phyloP scores from a whole-genome alignment of 2,113 vertebrate species.

The Rhabdornis inornatus region DNA sequence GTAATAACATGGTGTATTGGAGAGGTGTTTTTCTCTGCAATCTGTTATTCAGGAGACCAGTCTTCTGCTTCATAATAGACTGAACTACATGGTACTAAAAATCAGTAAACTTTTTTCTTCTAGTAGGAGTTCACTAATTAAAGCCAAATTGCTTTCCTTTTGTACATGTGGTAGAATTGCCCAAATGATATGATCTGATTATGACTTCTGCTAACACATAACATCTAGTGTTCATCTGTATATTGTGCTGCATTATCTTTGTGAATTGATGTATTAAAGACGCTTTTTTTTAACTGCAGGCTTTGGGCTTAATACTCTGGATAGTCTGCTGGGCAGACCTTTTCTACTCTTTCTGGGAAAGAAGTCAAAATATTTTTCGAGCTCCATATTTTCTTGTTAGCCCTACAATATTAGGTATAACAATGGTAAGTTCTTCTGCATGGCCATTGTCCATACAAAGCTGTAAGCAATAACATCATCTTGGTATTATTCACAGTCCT shows the following conservation, averaged over 20 bases:
- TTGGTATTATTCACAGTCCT: not conserved
- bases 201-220: not conserved
- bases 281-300: constrained; percentile 68
- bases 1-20: not conserved
- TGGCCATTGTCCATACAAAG: not conserved
- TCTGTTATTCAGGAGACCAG: not conserved
- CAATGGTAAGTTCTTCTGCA: constrained; percentile 85
- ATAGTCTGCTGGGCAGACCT: constrained; percentile 97
- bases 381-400: constrained; percentile 84
- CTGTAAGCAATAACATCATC: not conserved
- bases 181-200: not conserved
- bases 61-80: not conserved
- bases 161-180: not conserved
- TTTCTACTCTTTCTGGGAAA: constrained; percentile 97
- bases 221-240: not conserved
- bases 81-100: not conserved
- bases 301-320: constrained; percentile 87
- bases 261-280: not conserved
- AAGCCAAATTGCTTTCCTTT: not conserved
- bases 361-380: constrained; percentile 67
- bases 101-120: not conserved
- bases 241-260: not conserved
- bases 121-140: not conserved
- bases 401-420: constrained; percentile 89
- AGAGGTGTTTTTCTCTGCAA: not conserved